phyloP scores from a whole-genome alignment of 1,140 invertebrate species.

The Drosophila teissieri region DNA sequence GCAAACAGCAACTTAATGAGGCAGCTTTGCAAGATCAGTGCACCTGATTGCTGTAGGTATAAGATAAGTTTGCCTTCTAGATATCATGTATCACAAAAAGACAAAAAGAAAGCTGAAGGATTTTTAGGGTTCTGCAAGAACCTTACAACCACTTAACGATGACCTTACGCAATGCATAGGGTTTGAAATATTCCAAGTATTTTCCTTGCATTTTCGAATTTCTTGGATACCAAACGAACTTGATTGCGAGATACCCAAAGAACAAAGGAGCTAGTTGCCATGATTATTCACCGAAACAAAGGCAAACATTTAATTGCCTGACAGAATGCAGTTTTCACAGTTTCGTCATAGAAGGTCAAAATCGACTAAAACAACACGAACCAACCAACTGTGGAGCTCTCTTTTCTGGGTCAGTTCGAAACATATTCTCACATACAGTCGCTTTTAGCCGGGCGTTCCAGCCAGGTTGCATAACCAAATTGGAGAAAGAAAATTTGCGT shows the following conservation, averaged over 20 bases:
- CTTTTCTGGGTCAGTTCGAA: slow-evolving; percentile 60
- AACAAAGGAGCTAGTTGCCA: slow-evolving; percentile 37
- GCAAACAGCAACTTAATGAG: slow-evolving; percentile 41
- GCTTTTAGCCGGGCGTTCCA: slow-evolving; percentile 17
- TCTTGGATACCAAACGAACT: background rate
- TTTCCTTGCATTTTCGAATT: slow-evolving; percentile 8
- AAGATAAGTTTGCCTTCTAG: slow-evolving; percentile 3
- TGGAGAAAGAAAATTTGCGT: slow-evolving; percentile 24
- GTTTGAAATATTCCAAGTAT: background rate
- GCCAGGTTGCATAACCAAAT: slow-evolving; percentile 62
- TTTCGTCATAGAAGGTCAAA: slow-evolving; percentile 56
- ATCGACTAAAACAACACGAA: slow-evolving; percentile 64
- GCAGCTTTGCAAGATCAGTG: slow-evolving; percentile 14
- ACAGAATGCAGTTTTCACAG: slow-evolving; percentile 63
- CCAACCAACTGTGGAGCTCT: slow-evolving; percentile 16
- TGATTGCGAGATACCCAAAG: slow-evolving; percentile 10
- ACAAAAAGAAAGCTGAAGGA: too few relatives aligned
- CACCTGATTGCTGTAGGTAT: slow-evolving; percentile 11
- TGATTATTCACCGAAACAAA: slow-evolving; percentile 45
- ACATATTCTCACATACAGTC: slow-evolving; percentile 64
- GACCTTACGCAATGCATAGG: background rate
- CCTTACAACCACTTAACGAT: too few relatives aligned
- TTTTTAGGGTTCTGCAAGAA: too few relatives aligned
- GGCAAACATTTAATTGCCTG: slow-evolving; percentile 61
- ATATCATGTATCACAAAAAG: slow-evolving; percentile 20